Percentiles rank a stretch among this genome's conserved stretches.
Conservation (phyloP, 2,113 vertebrate genomes). For the Sylvilagus bachmani region DNA sequence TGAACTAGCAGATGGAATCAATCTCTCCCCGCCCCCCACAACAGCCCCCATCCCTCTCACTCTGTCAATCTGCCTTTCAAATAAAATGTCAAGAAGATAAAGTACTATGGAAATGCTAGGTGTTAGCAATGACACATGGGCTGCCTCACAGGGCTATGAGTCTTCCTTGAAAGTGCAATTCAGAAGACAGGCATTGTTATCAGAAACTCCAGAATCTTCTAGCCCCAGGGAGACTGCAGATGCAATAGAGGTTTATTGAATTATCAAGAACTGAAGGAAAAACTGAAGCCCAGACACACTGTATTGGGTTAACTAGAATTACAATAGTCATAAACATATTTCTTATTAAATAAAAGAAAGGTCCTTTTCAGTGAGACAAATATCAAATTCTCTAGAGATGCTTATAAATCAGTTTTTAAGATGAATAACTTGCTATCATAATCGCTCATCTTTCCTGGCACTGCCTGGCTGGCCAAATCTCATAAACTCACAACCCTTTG, state of each 20-base stretch:
- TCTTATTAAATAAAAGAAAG: conserved; percentile 70
- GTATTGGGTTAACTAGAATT: conserved; percentile 70
- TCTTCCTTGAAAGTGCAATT: conserved; percentile 48
- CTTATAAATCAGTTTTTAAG: conserved; percentile 66
- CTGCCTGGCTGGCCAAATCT: conserved; percentile 1
- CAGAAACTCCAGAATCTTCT: conserved; percentile 49
- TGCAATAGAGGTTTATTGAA: conserved; percentile 59
- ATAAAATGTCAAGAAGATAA: neutral
- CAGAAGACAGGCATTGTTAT: conserved; percentile 46
- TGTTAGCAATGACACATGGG: neutral
- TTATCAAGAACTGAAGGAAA: conserved; percentile 66
- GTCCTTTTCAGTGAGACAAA: conserved; percentile 57
- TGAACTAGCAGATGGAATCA: too few relatives aligned
- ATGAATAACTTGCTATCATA: conserved; percentile 36
- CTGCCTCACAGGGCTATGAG: neutral
- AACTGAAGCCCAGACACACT: conserved; percentile 47
- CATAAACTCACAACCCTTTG: neutral
- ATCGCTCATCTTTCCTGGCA: conserved; percentile 47
- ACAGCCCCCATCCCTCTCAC: too few relatives aligned
- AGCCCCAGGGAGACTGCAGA: conserved; percentile 5
- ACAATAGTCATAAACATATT: conserved; percentile 57
- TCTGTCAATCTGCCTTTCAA: too few relatives aligned
- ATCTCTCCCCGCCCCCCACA: too few relatives aligned
- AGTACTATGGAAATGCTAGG: neutral
- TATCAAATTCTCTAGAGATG: conserved; percentile 57